A percentile compares a stretch with the other conserved stretches of the same genome.
Conservation (phyloP, 2,888 invertebrate species). For the Incurvaria masculella region DNA sequence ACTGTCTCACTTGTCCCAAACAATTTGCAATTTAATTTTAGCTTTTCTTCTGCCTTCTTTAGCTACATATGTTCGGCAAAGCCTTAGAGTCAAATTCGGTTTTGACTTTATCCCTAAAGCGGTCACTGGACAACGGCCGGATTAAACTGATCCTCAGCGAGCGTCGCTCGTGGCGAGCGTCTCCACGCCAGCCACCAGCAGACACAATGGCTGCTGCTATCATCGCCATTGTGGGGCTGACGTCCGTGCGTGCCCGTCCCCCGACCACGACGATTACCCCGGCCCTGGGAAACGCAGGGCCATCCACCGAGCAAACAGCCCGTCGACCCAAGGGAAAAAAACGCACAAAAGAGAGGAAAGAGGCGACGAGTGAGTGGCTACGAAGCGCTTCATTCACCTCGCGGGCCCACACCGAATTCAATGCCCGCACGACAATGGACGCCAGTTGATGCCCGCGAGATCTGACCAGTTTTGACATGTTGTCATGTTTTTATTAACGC, state of each 20-base stretch:
- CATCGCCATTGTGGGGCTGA: background rate
- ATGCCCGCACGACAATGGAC: conserved; percentile 37
- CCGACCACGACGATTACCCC: background rate
- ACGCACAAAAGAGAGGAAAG: background rate
- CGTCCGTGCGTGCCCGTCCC: background rate
- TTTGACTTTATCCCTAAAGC: background rate
- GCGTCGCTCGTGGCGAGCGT: too few species aligned
- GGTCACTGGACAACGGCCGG: background rate
- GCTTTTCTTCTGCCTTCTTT: too few species aligned
- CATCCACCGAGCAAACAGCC: conserved; percentile 46
- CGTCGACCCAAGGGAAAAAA: conserved; percentile 4
- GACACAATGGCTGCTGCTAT: background rate
- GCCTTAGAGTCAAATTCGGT: too few species aligned
- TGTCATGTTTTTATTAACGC: conserved; percentile 54
- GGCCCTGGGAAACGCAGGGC: conserved; percentile 22
- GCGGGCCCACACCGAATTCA: conserved; percentile 49
- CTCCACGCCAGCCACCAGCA: background rate
- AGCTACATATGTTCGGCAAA: too few species aligned
- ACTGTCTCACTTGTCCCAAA: too few species aligned
- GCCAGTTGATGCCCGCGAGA: conserved; percentile 50
- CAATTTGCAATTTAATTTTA: too few species aligned
- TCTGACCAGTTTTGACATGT: conserved; percentile 54
- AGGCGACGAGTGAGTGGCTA: conserved; percentile 20
- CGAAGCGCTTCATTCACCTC: conserved; percentile 27
- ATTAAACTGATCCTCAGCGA: background rate